Percentiles rank a stretch among this genome's conserved stretches.
These are phyloP conservation scores for Epiblema foenella DNA, from an alignment of 2,888 invertebrate genomes.

Conservation along the genomic window DNA sequence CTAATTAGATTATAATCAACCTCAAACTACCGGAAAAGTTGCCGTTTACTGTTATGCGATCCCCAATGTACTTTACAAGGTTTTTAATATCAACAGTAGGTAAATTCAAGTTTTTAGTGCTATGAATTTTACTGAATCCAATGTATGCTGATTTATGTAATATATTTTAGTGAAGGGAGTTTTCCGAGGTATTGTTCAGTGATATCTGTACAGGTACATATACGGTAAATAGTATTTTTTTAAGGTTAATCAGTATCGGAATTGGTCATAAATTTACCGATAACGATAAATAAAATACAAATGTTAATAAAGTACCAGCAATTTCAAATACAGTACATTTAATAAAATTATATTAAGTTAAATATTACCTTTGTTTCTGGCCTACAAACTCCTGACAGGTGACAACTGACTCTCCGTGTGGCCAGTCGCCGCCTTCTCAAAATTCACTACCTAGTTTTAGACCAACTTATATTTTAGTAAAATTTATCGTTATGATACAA, in stretches of 20 bases:
- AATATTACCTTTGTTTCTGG: too few species aligned
- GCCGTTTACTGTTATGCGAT: slow-evolving; percentile 14
- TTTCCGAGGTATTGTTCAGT: not conserved
- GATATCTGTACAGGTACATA: not conserved
- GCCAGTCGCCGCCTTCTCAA: too few species aligned
- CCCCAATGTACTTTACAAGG: slow-evolving; percentile 19
- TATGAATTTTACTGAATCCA: not conserved
- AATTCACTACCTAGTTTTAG: too few species aligned
- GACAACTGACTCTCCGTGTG: too few species aligned
- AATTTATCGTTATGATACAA: too few species aligned
- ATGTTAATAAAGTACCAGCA: too few species aligned
- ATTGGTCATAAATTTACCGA: not conserved
- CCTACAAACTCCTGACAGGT: too few species aligned
- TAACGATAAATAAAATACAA: too few species aligned
- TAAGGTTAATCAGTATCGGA: not conserved
- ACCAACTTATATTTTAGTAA: too few species aligned
- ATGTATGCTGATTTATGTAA: slow-evolving; percentile 23
- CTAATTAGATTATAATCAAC: slow-evolving; percentile 2
- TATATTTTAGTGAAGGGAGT: slow-evolving; percentile 16
- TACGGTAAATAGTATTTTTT: not conserved
- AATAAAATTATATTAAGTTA: too few species aligned
- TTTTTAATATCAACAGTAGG: slow-evolving; percentile 15
- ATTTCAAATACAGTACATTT: too few species aligned
- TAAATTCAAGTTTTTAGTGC: slow-evolving; percentile 21
- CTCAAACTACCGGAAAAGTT: slow-evolving; percentile 36